Evolutionary conservation across 2,113 vertebrate genomes (phyloP), one percentile per base, ranked within the genome.

Genomic region (Mastomys natalensis): DNA sequence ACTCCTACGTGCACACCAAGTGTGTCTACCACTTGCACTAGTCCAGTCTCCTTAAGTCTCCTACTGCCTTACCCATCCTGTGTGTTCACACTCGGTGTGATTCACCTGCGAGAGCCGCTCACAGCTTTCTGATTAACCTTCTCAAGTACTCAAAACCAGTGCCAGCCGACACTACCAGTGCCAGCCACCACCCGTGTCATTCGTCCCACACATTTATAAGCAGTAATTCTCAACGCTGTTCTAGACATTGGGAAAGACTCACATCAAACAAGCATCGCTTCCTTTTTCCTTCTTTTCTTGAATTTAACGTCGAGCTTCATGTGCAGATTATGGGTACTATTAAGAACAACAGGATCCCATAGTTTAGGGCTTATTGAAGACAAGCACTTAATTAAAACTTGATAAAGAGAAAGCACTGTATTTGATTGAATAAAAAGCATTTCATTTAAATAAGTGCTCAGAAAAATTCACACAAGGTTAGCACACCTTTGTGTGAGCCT

Each of bases 191-290:
- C 16, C 37, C 43, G 45, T 26, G 16, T 62, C 17, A 6, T 80
- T 77, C 10, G 21, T 51, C n/a, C 72, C 60, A 87, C n/a, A 77
- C 15, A 58, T 68, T 43, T 78, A 48, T 48, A 55, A 48, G 31
- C 9, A 82, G 66, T 26, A 37, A 2, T 70, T n/a, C 88, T 43
- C 62, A 43, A n/a, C 58, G 62, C 43, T 53, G 62, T 58, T 74
- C 66, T 87, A n/a, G 15, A n/a, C 84, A 26, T 22, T 78, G 45
- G 68, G 62, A 91, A 85, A 94, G 90, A 87, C n/a, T 68, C 24
- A 72, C 31, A 21, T 15, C 43, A 62, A 90, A 91, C 7, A 74
- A 70, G 34, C 21, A 74, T 66, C 19, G 21, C 53, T 22, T 89
- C 77, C 43, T 66, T 87, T 37, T 58, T 58, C 40, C 60, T 70